Conservation (phyloP, 2,888 invertebrate genomes). For the Chromoteleia sp. region DNA sequence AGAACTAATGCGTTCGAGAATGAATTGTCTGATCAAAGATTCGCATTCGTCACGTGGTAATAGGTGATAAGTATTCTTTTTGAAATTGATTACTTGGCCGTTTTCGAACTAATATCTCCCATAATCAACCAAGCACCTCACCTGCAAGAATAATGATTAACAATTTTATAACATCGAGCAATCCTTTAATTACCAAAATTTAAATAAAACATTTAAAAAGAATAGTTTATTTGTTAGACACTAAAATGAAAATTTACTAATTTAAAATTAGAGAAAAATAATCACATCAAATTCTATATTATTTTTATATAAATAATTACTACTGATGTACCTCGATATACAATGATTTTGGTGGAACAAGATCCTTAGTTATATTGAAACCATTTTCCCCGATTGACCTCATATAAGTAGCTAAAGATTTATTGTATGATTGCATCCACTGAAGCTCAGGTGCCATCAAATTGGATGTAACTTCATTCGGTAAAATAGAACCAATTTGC, state of each 20-base stretch:
- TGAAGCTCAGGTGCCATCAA: conserved; percentile 92
- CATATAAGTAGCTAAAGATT: conserved; percentile 95
- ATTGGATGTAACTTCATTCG: conserved; percentile 92
- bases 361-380: conserved; percentile 93
- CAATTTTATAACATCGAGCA: no score
- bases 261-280: no score
- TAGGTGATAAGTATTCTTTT: conserved; percentile 96
- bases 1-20: conserved; percentile 90
- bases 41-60: conserved; percentile 95
- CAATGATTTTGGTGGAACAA: conserved; percentile 96
- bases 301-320: no score
- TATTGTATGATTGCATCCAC: conserved; percentile 96
- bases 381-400: conserved; percentile 93
- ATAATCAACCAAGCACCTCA: conserved; percentile 94
- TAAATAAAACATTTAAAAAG: no score
- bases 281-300: no score
- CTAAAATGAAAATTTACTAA: no score
- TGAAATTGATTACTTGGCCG: conserved; percentile 95
- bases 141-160: conserved; percentile 81
- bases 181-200: no score
- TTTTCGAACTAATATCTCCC: conserved; percentile 97
- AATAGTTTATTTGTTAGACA: no score
- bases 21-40: conserved; percentile 94
- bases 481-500: conserved; percentile 97
- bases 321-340: conserved; percentile 92